Percentiles rank a stretch among this genome's conserved stretches.
Conservation (phyloP, 2,113 vertebrate species). For the Coracopsis vasa region DNA sequence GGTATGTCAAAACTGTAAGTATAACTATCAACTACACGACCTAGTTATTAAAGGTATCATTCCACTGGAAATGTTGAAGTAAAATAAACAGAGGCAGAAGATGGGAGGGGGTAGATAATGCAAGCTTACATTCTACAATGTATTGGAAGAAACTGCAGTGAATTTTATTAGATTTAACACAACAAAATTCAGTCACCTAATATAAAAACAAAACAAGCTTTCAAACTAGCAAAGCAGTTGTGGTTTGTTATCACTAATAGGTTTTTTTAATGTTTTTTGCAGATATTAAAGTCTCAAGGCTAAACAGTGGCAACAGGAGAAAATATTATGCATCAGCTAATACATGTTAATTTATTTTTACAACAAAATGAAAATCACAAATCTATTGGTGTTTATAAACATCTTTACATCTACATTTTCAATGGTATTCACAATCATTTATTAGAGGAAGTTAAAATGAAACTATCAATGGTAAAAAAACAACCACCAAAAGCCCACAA, state of each 20-base stretch:
- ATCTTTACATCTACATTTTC: neutral
- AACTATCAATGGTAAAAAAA: neutral
- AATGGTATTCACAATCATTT: neutral
- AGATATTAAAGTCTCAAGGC: neutral
- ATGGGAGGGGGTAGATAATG: neutral
- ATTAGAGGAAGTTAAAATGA: neutral
- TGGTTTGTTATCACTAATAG: neutral
- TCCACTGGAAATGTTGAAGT: neutral
- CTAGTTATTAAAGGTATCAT: neutral
- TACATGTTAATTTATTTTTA: neutral
- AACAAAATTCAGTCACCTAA: neutral
- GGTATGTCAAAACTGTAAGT: neutral
- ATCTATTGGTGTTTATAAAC: neutral
- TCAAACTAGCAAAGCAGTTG: neutral
- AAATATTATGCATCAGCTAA: neutral
- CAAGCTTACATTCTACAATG: neutral
- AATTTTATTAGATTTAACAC: neutral
- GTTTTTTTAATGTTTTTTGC: neutral
- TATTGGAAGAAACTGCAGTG: neutral
- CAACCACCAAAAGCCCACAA: neutral
- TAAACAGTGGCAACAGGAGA: neutral
- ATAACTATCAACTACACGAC: neutral
- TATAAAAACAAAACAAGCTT: neutral
- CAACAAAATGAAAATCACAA: neutral
- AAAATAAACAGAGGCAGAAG: neutral